Evolutionary conservation across 2,797 vertebrate genomes (phyloP), one percentile per base, ranked within the genome.

Genomic region (Lacerta bilineata): DNA sequence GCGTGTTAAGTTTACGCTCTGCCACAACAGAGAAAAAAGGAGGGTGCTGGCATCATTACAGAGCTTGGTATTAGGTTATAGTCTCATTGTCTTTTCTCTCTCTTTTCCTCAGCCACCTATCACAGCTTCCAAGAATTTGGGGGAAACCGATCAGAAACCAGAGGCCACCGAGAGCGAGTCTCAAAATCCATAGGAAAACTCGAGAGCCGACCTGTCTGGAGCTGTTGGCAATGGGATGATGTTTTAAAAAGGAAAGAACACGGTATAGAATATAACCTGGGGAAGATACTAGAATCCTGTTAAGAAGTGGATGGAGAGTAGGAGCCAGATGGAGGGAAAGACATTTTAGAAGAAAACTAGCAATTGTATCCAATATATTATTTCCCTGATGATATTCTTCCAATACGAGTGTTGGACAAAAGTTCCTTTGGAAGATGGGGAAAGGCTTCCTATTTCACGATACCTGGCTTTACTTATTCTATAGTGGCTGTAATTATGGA

Each of bases 281-380:
- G 59, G 69, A 76, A 80, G 46, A 77, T 68, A 68, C 18, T 41
- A 76, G 55, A n/a, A 74, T 84, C 36, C 68, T 72, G 39, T 80
- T 41, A 75, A 46, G 46, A 74, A 80, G 36, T 66, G 11, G 74
- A 84, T 78, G 18, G 55, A 74, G 41, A 88, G 8, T 13, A 84
- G 50, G 76, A 81, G 75, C 55, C 27, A 36, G 61, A 33, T 33
- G 25, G 36, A 18, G 25, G 18, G 43, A 17, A 18, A 20, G 33
- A 66, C 2, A 46, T 87, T 87, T 72, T 74, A 46, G 80, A 85
- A 78, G 29, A 7, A 20, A 20, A 71, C 18, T 81, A 71, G 59
- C 20, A 66, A n/a, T 41, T 23, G 82, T 59, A 75, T 74, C 11
- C 71, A 41, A 41, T 7, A 8, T 64, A 25, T 41, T 82, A 68